phyloP scores from a whole-genome alignment of 1,140 invertebrate genomes.

The Dreissena polymorpha region DNA sequence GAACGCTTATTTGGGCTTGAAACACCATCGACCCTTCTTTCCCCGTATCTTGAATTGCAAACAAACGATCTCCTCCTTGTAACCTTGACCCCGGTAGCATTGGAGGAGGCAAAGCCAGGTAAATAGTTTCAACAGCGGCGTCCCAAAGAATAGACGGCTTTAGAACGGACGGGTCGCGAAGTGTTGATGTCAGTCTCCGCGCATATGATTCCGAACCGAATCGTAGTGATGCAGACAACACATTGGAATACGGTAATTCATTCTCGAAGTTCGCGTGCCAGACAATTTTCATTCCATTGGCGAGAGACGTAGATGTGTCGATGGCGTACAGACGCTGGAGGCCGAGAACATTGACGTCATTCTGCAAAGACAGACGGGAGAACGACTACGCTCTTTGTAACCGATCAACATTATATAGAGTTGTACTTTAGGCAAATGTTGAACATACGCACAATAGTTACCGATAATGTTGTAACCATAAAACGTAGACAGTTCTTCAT shows the following conservation, averaged over 20 bases:
- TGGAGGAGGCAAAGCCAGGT: constrained; percentile 59
- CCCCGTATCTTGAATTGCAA: constrained; percentile 54
- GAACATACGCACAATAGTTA: too few relatives aligned
- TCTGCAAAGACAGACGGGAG: too few relatives aligned
- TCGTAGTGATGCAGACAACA: neutral
- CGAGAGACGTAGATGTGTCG: constrained; percentile 57
- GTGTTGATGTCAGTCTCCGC: constrained; percentile 4
- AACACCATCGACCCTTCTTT: constrained; percentile 38
- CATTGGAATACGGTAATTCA: neutral
- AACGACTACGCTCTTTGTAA: too few relatives aligned
- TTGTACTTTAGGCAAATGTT: too few relatives aligned
- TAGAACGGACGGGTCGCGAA: neutral
- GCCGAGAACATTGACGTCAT: constrained; percentile 16
- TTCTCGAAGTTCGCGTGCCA: constrained; percentile 65
- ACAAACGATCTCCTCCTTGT: constrained; percentile 30
- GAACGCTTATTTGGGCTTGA: constrained; percentile 13
- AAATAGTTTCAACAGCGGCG: constrained; percentile 44
- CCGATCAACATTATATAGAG: too few relatives aligned
- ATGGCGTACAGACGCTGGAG: constrained; percentile 66
- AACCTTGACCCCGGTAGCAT: constrained; percentile 24
- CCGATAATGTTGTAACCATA: too few relatives aligned
- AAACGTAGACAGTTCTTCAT: too few relatives aligned
- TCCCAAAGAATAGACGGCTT: constrained; percentile 52
- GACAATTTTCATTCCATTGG: constrained; percentile 51
- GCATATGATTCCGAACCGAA: neutral